These are phyloP conservation scores for Sinotaia quadrata DNA, from an alignment of 2,888 invertebrate species.

Conservation along the genomic window DNA sequence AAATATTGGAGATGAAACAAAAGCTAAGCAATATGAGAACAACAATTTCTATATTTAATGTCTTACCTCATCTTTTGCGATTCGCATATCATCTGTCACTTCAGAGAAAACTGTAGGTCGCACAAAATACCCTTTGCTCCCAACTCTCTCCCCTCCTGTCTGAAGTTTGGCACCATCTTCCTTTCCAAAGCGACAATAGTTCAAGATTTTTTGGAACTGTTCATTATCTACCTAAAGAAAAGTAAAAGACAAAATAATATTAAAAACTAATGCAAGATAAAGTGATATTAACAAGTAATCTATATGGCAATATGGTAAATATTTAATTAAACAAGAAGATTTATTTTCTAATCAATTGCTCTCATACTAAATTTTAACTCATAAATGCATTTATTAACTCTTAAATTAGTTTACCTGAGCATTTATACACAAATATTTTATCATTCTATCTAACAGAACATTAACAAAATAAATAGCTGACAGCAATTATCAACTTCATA, in stretches of 20 bases:
- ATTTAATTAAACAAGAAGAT: no score
- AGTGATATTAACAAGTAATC: no score
- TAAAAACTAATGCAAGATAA: background rate
- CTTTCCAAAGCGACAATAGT: conserved; percentile 83
- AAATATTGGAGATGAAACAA: background rate
- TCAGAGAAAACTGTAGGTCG: conserved; percentile 73
- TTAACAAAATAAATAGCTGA: no score
- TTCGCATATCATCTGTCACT: conserved; percentile 72
- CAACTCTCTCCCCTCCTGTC: conserved; percentile 78
- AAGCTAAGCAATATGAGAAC: background rate
- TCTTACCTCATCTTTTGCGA: conserved; percentile 72
- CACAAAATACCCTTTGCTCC: conserved; percentile 70
- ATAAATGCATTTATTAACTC: no score
- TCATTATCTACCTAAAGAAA: conserved; percentile 48
- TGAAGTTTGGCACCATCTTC: conserved; percentile 84
- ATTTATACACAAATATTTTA: no score
- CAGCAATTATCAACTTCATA: no score
- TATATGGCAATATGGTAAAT: no score
- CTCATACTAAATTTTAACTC: no score
- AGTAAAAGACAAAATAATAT: background rate
- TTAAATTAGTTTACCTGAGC: no score
- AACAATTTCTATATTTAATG: background rate
- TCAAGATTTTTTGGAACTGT: conserved; percentile 83
- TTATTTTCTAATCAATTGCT: no score
- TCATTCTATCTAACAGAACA: no score